Conservation (phyloP, 2,113 vertebrate genomes). For the Marmota monax region DNA sequence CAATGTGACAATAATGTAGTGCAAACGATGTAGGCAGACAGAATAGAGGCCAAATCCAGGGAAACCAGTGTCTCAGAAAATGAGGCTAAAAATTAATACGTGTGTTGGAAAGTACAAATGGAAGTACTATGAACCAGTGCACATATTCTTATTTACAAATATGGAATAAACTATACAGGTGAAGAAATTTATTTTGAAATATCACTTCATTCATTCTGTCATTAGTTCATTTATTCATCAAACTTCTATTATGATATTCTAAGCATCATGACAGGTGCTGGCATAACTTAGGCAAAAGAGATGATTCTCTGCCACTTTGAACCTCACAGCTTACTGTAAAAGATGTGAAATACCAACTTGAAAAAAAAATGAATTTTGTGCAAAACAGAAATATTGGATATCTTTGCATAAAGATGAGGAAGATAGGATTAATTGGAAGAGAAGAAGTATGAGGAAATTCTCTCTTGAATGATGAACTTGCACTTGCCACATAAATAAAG, state of each 20-base stretch:
- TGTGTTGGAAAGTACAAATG: background rate
- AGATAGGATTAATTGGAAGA: background rate
- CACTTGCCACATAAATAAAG: background rate
- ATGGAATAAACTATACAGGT: background rate
- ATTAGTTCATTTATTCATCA: background rate
- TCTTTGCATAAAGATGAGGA: background rate
- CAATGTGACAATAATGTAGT: background rate
- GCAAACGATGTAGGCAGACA: background rate
- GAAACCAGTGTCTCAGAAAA: fast-evolving
- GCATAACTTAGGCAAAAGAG: background rate
- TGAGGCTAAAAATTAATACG: background rate
- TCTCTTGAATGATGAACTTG: background rate
- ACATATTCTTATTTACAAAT: background rate
- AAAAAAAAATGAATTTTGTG: background rate
- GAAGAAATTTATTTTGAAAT: background rate
- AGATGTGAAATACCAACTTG: background rate
- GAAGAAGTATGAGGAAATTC: background rate
- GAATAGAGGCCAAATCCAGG: background rate
- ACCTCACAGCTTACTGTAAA: background rate
- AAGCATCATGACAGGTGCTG: background rate
- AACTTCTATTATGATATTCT: background rate
- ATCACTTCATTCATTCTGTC: background rate
- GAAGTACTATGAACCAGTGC: background rate
- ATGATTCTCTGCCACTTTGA: background rate
- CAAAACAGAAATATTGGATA: background rate